Conservation (phyloP, 1,140 invertebrate species). For the Pachypsylla venusta region DNA sequence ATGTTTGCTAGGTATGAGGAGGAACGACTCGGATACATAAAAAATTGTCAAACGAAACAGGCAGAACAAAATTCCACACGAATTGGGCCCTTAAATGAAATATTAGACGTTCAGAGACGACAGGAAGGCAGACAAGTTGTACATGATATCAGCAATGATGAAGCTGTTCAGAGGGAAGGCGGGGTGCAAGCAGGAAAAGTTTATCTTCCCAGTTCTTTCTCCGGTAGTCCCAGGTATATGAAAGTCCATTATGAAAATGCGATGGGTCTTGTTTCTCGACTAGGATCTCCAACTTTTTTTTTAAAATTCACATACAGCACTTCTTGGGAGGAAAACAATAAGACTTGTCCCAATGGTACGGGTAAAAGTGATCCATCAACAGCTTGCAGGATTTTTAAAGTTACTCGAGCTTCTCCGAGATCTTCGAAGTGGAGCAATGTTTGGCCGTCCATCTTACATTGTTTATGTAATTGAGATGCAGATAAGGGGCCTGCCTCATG, state of each 20-base stretch:
- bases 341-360: not conserved
- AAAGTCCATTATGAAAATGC: slow-evolving; percentile 23
- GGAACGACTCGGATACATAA: slow-evolving; percentile 6
- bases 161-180: slow-evolving; percentile 10
- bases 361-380: not conserved
- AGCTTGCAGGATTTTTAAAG: slow-evolving; percentile 10
- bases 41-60: not conserved
- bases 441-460: not conserved
- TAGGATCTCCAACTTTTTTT: slow-evolving; percentile 11
- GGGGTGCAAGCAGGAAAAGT: slow-evolving; percentile 12
- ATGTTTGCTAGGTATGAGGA: slow-evolving; percentile 11
- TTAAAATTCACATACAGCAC: not conserved
- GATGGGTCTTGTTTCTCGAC: slow-evolving; percentile 10
- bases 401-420: slow-evolving; percentile 12
- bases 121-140: not conserved
- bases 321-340: not conserved
- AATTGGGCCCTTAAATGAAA: not conserved
- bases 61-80: not conserved
- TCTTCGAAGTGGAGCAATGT: slow-evolving; percentile 7
- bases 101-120: not conserved
- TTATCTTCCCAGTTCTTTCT: slow-evolving; percentile 28
- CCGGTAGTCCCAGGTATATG: slow-evolving; percentile 31
- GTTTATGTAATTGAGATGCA: slow-evolving; percentile 6
- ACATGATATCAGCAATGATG: not conserved
- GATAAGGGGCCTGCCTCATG: slow-evolving; percentile 9